Evolutionary conservation across 2,113 vertebrate species (phyloP).

Genomic region (Fulmarus glacialis): DNA sequence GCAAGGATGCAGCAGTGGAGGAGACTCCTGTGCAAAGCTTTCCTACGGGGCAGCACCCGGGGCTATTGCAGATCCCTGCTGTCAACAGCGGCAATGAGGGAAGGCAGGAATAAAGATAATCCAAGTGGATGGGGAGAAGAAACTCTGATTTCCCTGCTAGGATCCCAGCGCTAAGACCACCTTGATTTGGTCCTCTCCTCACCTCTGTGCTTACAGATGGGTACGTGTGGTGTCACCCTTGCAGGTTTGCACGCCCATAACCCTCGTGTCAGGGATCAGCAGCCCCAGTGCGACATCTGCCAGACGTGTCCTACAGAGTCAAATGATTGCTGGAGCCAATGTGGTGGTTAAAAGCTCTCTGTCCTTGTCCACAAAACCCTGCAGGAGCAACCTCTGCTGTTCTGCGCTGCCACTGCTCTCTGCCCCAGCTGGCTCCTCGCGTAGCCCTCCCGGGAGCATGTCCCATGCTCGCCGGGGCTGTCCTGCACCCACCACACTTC

Average conservation of each 20-base stretch:
- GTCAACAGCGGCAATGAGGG: not conserved
- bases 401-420: not conserved
- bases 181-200: not conserved
- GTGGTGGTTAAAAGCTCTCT: not conserved
- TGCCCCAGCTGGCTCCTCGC: too few relatives aligned
- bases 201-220: not conserved
- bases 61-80: too few relatives aligned
- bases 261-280: not conserved
- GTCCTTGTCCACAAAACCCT: not conserved
- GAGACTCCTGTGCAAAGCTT: not conserved
- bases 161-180: not conserved
- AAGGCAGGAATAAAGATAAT: not conserved
- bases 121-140: not conserved
- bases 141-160: not conserved
- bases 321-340: not conserved
- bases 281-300: not conserved
- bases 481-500: not conserved
- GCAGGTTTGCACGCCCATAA: not conserved
- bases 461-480: rapidly evolving
- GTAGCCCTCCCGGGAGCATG: not conserved
- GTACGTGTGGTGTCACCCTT: rapidly evolving
- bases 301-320: not conserved
- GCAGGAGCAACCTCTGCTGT: not conserved
- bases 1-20: not conserved
- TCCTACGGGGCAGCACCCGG: not conserved